Base-by-base conservation (phyloP, 2,888 invertebrate species). In the Seira musarum region DNA sequence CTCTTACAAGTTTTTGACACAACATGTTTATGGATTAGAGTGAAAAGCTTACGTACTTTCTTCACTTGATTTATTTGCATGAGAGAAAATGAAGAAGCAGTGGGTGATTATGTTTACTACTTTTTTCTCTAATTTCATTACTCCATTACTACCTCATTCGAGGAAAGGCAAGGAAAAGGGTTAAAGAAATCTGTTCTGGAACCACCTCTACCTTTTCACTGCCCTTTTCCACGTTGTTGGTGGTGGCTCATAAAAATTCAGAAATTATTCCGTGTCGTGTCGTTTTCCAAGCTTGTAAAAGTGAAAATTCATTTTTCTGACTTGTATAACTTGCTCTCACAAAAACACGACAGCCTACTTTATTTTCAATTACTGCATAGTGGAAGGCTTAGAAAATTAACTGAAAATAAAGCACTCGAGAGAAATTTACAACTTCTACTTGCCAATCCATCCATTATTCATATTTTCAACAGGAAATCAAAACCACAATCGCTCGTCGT, bases 381-480 rank as follows among this genome's bases (percentile, higher is more conserved):
- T 63, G 24, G 10, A 35, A 40, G 6, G 40, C 40, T 40, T 40
- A 8, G 13, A n/a, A 5, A 57, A 57, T 57, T 57, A 57, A 8
- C 57, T 15, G 57, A 3, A 17, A 57, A 57, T 57, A 57, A 57
- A 57, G n/a, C 17, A 10, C 57, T 15, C n/a, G 5, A 40, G 13
- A 8, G n/a, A 17, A 57, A 57, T 40, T 40, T 40, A 69, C 69
- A 53, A 69, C 57, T 68, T 13, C 19, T 21, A n/a, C 30, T 57
- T 17, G 30, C 35, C 21, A 60, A 64, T 22, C 64, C 61, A 61
- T 71, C 68, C 79, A 73, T 79, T 68, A 79, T 79, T 71, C 71
- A 57, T 68, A 71, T 78, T 78, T 79, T 79, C 71, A 71, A 63
- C 73, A 79, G 73, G 73, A 79, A 79, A 79, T 79, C 79, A 79